These are phyloP conservation scores for Drosophila quinaria DNA, from an alignment of 2,888 invertebrate species.

Conservation along the genomic window DNA sequence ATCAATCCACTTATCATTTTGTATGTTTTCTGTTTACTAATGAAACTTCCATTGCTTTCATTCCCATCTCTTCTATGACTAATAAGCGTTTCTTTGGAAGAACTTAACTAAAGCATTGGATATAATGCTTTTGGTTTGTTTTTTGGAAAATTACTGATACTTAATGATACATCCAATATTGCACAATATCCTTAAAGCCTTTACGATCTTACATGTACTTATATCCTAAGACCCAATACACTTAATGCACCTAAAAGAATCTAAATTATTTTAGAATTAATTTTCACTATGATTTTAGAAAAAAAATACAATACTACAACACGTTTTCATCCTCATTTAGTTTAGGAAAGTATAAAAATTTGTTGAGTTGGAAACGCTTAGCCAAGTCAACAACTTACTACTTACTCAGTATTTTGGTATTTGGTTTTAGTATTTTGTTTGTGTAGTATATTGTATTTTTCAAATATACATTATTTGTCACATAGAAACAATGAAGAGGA, in stretches of 20 bases:
- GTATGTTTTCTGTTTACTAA: constrained; percentile 5
- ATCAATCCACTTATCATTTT: constrained; percentile 19
- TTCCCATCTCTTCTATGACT: constrained; percentile 60
- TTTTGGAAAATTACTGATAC: constrained; percentile 28
- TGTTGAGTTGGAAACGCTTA: constrained; percentile 54
- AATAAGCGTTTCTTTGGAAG: constrained; percentile 83
- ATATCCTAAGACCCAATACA: constrained; percentile 30
- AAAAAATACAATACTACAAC: constrained; percentile 22
- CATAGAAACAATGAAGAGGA: constrained; percentile 81
- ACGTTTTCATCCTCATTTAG: constrained; percentile 11
- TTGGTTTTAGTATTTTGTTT: constrained; percentile 3
- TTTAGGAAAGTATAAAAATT: constrained; percentile 80
- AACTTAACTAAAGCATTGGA: constrained; percentile 72
- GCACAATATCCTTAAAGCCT: constrained; percentile 7
- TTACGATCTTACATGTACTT: constrained; percentile 14
- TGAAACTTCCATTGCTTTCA: constrained; percentile 19
- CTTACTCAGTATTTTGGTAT: constrained; percentile 13
- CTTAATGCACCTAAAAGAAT: constrained; percentile 47
- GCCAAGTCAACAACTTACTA: constrained; percentile 29
- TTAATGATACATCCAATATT: constrained; percentile 22
- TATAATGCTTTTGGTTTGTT: constrained; percentile 27
- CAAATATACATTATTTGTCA: constrained; percentile 77
- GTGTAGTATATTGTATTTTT: constrained; percentile 17
- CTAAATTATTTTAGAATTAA: constrained; percentile 35
- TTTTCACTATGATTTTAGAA: constrained; percentile 28